Evolutionary conservation across 37 sponge, comb jelly and placozoan species (phyloP), one percentile per base, ranked within the genome.

Genomic region (Halisarca cf. caerulea): DNA sequence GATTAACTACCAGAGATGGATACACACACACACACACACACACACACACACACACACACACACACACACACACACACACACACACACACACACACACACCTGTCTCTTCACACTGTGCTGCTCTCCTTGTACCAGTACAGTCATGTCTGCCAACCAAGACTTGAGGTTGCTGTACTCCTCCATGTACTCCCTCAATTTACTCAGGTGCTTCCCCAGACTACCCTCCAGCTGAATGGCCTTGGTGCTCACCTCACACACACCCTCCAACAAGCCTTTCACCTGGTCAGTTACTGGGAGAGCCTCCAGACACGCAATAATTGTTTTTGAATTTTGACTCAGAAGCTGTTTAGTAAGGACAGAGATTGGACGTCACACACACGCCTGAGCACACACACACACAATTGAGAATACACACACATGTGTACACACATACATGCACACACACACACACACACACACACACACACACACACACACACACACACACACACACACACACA

Each of bases 1-100:
- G n/a, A n/a, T n/a, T n/a, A n/a, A n/a, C n/a, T n/a, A n/a, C n/a
- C n/a, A n/a, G n/a, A 68, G 33, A 68, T 34, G 30, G 33, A 68
- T 34, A 68, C 69, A 68, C 69, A 68, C 69, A 68, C 69, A 68
- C 69, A 68, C 69, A 68, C 69, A 68, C 69, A 68, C 69, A 68
- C 69, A 68, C 69, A 68, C 69, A 68, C 69, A 68, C 69, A 32
- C 69, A 68, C 69, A 68, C 69, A 68, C 69, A 68, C 69, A 68
- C 69, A 68, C 69, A 32, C 69, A 68, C 69, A 68, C 34, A 68
- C 69, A 68, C 69, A 68, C 69, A 68, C 69, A 68, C 34, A 68
- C 69, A 24, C 69, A 24, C 69, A 24, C 69, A 68, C 69, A 68
- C 69, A 68, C 35, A 30, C 69, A 6, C 45, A 74, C 77, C 77